These are phyloP conservation scores for Trichacis sp. DNA, from an alignment of 2,888 invertebrate species.

Conservation along the genomic window DNA sequence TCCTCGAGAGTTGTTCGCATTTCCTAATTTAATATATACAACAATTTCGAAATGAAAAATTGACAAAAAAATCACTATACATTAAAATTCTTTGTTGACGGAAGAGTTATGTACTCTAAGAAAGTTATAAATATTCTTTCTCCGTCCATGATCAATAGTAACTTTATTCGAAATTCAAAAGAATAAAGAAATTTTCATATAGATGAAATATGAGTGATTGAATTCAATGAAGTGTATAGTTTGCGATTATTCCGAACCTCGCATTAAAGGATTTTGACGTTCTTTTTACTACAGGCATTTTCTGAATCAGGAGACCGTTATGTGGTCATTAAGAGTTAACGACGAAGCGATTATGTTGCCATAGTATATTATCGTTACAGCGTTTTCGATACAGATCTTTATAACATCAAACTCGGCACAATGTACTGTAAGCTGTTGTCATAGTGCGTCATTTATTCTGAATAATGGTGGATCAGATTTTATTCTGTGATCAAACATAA, in stretches of 20 bases:
- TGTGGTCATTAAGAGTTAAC: slow-evolving; percentile 62
- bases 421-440: slow-evolving; percentile 45
- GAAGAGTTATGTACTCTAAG: too few relatives aligned
- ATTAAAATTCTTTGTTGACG: too few relatives aligned
- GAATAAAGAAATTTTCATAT: too few relatives aligned
- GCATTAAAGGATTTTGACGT: slow-evolving; percentile 20
- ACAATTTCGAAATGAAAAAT: too few relatives aligned
- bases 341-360: slow-evolving; percentile 65
- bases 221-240: background rate
- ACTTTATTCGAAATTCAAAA: too few relatives aligned
- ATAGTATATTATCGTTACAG: slow-evolving; percentile 64
- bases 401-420: slow-evolving; percentile 57
- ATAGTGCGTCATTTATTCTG: slow-evolving; percentile 26
- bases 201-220: too few relatives aligned
- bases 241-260: background rate
- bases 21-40: too few relatives aligned
- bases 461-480: slow-evolving; percentile 5
- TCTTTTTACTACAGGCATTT: slow-evolving; percentile 21
- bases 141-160: too few relatives aligned
- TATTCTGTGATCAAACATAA: too few relatives aligned
- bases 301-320: slow-evolving; percentile 43
- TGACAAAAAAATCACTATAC: too few relatives aligned
- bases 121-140: too few relatives aligned
- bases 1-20: too few relatives aligned
- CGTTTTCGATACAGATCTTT: slow-evolving; percentile 63